A percentile compares a stretch with the other conserved stretches of the same genome.
Conservation (phyloP, 2,888 invertebrate genomes). For the Mythimna impura region DNA sequence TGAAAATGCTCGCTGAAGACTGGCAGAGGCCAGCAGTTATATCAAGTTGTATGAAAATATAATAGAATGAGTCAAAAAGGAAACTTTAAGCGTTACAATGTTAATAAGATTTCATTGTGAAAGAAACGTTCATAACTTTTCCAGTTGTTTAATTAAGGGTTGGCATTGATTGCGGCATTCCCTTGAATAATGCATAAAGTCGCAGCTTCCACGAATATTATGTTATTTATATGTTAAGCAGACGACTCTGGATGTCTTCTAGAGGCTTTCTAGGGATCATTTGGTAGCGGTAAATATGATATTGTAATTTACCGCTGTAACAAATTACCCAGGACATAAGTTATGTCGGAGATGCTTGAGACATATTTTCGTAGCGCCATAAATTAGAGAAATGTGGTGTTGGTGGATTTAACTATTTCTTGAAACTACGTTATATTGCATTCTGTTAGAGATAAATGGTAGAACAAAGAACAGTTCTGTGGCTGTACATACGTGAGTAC, state of each 20-base stretch:
- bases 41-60: constrained; percentile 1
- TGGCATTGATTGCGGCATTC: constrained; percentile 64
- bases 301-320: constrained; percentile 51
- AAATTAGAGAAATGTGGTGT: constrained; percentile 28
- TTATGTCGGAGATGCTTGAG: constrained; percentile 16
- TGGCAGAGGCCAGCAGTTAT: not conserved
- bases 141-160: constrained; percentile 70
- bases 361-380: constrained; percentile 24
- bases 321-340: constrained; percentile 35
- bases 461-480: constrained; percentile 12
- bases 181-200: constrained; percentile 71
- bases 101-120: constrained; percentile 46
- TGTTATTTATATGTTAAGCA: constrained; percentile 69
- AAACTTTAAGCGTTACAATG: constrained; percentile 43
- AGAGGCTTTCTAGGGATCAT: constrained; percentile 39
- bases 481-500: not conserved
- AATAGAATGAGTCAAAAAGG: not conserved
- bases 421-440: constrained; percentile 29
- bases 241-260: constrained; percentile 40
- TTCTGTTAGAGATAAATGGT: constrained; percentile 41
- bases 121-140: constrained; percentile 60
- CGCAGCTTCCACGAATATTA: constrained; percentile 56
- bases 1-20: not conserved
- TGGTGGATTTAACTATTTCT: constrained; percentile 30
- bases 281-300: constrained; percentile 49